A percentile compares a stretch with the other conserved stretches of the same genome.
phyloP scores from a whole-genome alignment of 2,113 vertebrate species.

The Willisornis vidua region DNA sequence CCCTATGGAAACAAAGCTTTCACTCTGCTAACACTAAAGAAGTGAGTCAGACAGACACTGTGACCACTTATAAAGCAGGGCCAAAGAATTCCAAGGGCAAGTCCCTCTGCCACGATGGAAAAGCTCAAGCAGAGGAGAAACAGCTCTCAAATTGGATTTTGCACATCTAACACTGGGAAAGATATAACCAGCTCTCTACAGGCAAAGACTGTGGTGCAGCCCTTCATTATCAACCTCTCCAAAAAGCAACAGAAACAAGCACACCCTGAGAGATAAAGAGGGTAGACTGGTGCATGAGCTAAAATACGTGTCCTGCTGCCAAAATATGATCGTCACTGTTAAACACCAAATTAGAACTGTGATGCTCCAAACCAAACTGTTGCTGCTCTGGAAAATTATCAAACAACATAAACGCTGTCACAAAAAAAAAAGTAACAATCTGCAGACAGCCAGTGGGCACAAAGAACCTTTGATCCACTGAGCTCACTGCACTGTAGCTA shows the following conservation, averaged over 20 bases:
- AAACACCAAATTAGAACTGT: background rate
- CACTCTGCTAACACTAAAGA: background rate
- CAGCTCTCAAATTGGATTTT: background rate
- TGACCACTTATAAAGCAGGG: background rate
- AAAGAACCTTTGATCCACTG: background rate
- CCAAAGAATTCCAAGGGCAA: background rate
- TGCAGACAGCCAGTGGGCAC: background rate
- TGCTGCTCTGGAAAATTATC: background rate
- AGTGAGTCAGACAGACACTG: background rate
- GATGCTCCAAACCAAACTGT: background rate
- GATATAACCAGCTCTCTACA: background rate
- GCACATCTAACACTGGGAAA: background rate
- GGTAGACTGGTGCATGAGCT: background rate
- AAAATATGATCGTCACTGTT: background rate
- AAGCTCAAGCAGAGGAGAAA: background rate
- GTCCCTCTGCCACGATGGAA: background rate
- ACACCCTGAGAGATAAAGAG: background rate
- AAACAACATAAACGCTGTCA: background rate
- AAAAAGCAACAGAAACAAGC: background rate
- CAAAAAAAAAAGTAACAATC: background rate
- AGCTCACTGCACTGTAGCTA: background rate
- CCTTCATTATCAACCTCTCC: background rate
- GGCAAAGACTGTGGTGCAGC: background rate
- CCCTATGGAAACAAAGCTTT: constrained; percentile 28
- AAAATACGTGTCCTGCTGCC: background rate